Base-by-base conservation (phyloP, 1,140 invertebrate genomes). In the Philopotamus ludificatus region DNA sequence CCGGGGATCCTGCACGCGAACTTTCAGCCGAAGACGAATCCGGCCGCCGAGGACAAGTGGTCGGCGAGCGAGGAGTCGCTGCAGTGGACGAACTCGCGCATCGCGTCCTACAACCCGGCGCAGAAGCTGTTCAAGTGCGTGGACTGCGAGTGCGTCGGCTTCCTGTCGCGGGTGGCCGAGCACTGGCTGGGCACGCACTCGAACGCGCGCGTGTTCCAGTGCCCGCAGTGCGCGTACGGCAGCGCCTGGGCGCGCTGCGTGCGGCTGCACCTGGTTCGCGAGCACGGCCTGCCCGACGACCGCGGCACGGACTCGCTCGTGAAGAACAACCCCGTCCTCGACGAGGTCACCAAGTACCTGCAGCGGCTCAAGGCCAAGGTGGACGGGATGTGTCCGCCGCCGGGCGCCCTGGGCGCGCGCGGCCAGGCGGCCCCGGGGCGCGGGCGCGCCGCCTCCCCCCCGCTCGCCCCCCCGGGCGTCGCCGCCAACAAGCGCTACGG, bases 101-200 rank as follows among this genome's bases (percentile, higher is more conserved):
- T 90, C 41, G 87, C 86, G 20, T 84, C 85, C 64, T 89, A 89
- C 75, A 89, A 89, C 77, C 84, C 86, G 1, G 81, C 83, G 25
- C 87, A 89, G 74, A 86, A 88, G 58, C 79, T 89, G 41, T 90
- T 89, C 77, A 85, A 87, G 70, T 90, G 89, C 76, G 82, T 86
- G 3, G 87, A 89, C 70, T 90, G 91, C 72, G 89, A 92, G 70
- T 88, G 89, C 73, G 87, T 91, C 45, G 88, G 87, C 2, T 89
- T 91, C 66, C 81, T 91, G 21, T 87, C 89, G 10, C 81, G 91
- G 59, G 84, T 92, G 2, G 90, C 90, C 0, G 91, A 93, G 72
- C 91, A 93, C 74, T 94, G 91, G 84, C 81, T 92, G 23, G 90
- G 90, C 26, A 85, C 89, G 4, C 91, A 93, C 75, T 89, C 88